Evolutionary conservation across 2,888 invertebrate species (phyloP), one percentile per base, ranked within the genome.

Genomic region (Nysson spinosus): DNA sequence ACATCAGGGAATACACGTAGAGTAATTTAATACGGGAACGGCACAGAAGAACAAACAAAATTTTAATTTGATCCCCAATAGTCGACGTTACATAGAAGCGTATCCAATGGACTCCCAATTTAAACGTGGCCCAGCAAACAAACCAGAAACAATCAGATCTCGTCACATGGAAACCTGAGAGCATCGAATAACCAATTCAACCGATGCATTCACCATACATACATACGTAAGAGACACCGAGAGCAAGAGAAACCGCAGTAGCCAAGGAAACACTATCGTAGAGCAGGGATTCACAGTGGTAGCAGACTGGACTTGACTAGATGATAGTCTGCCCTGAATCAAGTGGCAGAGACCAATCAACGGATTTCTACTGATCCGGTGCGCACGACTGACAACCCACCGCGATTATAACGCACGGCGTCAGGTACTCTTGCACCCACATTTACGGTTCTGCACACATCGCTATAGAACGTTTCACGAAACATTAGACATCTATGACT

Each of bases 281-380:
- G 28, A 51, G 55, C 46, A 47, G 64, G 55, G 26, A 64, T 24
- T 42, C 55, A 55, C 43, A 43, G 20, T 32, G 43, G 40, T 22
- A 44, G 46, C 30, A 58, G 51, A 24, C 61, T 52, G 66, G 65
- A 54, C 54, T 30, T 12, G 39, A 14, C 42, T 49, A 34, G 55
- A 49, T 56, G 54, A 34, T 54, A 14, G 40, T 58, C 55, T 42
- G 35, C 44, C 28, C 50, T 58, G 82, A 70, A 81, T 83, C 82
- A 78, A 81, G 81, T 73, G 76, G 74, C 78, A 71, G 79, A 80
- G 78, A 79, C 80, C 82, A 83, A 85, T 84, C 83, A 82, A 75
- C 75, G 81, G 78, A 83, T 82, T 83, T 80, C 82, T 81, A 79
- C 72, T 72, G 80, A 81, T 80, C 72, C 65, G 70, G 58, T 66